A percentile compares a stretch with the other conserved stretches of the same genome.
These are phyloP conservation scores for Hybognathus amarus DNA, from an alignment of 2,797 vertebrate genomes.

Conservation along the genomic window DNA sequence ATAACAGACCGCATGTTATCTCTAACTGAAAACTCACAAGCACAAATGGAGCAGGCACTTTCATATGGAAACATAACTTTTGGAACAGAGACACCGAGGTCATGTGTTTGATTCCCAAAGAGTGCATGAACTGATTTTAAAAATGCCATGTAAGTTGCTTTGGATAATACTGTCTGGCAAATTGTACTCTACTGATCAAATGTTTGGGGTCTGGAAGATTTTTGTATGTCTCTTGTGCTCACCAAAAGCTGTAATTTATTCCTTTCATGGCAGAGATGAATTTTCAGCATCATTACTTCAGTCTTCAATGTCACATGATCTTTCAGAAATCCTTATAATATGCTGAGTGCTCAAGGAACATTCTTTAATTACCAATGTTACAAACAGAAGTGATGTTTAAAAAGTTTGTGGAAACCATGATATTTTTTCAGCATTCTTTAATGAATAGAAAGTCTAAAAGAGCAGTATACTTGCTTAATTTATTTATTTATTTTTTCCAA, in stretches of 20 bases:
- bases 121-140: not conserved
- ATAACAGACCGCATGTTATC: constrained; percentile 15
- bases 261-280: not conserved
- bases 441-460: not conserved
- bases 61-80: constrained; percentile 20
- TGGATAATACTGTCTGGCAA: not conserved
- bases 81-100: not conserved
- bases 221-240: not conserved
- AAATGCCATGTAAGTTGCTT: not conserved
- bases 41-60: not conserved
- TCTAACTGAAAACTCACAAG: constrained; percentile 15
- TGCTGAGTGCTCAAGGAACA: not conserved
- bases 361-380: not conserved
- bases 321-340: not conserved
- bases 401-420: not conserved
- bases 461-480: not conserved
- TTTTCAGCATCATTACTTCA: not conserved
- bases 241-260: not conserved
- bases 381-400: not conserved
- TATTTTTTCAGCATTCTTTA: not conserved
- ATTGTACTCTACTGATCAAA: not conserved
- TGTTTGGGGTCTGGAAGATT: not conserved
- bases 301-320: constrained; percentile 1
- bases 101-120: constrained; percentile 6
- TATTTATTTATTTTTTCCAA: no score